A percentile compares a stretch with the other conserved stretches of the same genome.
Conservation (phyloP, 2,888 invertebrate species). For the Mantis religiosa region DNA sequence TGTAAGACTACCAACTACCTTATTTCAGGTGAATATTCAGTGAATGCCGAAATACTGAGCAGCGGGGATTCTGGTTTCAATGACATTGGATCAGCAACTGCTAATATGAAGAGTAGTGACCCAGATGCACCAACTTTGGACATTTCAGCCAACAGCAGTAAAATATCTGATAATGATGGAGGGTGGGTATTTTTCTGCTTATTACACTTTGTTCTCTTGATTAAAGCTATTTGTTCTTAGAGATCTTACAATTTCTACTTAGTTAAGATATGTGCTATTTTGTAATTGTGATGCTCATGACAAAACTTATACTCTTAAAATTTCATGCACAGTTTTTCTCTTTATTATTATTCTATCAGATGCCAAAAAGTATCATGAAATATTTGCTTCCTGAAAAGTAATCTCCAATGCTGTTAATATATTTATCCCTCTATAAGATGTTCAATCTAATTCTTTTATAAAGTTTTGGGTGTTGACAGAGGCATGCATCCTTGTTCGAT, state of each 20-base stretch:
- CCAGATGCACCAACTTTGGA: conserved; percentile 24
- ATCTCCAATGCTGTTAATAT: too few species aligned
- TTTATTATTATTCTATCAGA: too few species aligned
- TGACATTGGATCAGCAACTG: conserved; percentile 27
- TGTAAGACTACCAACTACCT: too few species aligned
- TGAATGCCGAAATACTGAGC: conserved; percentile 27
- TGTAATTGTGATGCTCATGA: neutral
- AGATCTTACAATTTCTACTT: neutral
- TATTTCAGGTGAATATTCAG: conserved; percentile 22
- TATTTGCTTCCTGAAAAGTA: too few species aligned
- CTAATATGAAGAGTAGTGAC: conserved; percentile 23
- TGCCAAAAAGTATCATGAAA: too few species aligned
- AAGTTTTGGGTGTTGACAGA: too few species aligned
- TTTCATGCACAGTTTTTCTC: too few species aligned
- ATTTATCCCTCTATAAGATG: too few species aligned
- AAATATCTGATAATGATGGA: conserved; percentile 25
- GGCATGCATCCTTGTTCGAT: too few species aligned
- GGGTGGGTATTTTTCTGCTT: neutral
- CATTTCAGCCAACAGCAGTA: conserved; percentile 10
- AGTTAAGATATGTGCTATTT: neutral
- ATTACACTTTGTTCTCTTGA: neutral
- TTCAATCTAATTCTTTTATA: too few species aligned
- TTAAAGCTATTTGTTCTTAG: neutral
- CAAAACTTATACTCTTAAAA: too few species aligned
- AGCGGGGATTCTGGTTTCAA: conserved; percentile 36